Evolutionary conservation across 2,113 vertebrate genomes (phyloP).

Genomic region (Gallinago paraguaiae): DNA sequence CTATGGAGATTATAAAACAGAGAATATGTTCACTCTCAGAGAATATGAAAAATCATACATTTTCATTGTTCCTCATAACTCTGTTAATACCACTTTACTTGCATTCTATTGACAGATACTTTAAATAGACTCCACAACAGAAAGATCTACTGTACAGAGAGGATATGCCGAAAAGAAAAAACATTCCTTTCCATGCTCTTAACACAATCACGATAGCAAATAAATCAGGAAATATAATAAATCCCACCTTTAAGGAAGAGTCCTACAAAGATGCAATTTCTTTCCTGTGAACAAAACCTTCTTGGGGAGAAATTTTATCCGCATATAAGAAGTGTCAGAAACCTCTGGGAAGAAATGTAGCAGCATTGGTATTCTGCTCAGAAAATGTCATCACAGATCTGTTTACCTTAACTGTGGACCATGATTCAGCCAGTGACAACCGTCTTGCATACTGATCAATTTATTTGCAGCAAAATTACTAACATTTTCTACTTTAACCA

Average conservation of each 20-base stretch:
- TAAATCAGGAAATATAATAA: not conserved
- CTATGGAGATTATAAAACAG: conserved; percentile 9
- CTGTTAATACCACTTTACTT: not conserved
- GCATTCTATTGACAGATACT: not conserved
- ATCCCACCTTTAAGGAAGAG: conserved; percentile 73
- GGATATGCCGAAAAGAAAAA: conserved; percentile 12
- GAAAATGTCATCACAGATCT: conserved; percentile 82
- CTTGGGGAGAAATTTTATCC: conserved; percentile 65
- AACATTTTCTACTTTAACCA: conserved; percentile 69
- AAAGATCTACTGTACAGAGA: conserved; percentile 11
- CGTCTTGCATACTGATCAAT: conserved; percentile 82
- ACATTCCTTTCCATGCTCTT: not conserved
- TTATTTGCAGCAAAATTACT: conserved; percentile 76
- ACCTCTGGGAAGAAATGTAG: conserved; percentile 72
- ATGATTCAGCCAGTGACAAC: conserved; percentile 80
- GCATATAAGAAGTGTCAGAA: conserved; percentile 67
- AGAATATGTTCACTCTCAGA: not conserved
- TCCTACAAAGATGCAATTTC: conserved; percentile 47
- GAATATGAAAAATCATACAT: not conserved
- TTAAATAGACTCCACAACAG: conserved; percentile 17
- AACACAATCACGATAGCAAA: not conserved
- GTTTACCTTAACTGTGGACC: conserved; percentile 82
- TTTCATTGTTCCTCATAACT: conserved; percentile 29
- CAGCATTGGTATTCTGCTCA: conserved; percentile 82
- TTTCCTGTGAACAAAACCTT: conserved; percentile 44